Base-by-base conservation (phyloP, 2,888 invertebrate species). In the Anarsia innoxiella region DNA sequence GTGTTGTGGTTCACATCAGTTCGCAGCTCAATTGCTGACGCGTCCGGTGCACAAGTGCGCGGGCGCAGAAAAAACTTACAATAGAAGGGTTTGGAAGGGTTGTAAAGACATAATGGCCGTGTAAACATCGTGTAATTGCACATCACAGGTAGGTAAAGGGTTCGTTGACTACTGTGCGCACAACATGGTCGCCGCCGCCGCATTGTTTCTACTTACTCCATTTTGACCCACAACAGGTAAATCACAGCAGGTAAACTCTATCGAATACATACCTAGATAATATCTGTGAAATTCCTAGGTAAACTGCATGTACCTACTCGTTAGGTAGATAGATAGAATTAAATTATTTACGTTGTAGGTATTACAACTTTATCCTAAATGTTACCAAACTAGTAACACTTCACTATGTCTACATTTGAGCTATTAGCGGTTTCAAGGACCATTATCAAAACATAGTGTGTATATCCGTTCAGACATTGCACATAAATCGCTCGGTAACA, bases 71-170 rank as follows among this genome's bases (percentile, higher is more conserved):
- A 76, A 77, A 73, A 59, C 48, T 31, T 48, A 74, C 73, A 80
- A 78, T 70, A 49, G 72, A 77, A 79, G 77, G 75, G 78, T 75
- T 79, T 67, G 62, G 61, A 79, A 75, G 73, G 63, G 73, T 76
- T 76, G 65, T 66, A 66, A 66, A 67, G 54, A 62, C 63, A 73
- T 79, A 76, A 82, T 71, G 66, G 57, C 67, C 82, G 78, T 82
- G 78, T 83, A 83, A 83, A 75, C 71, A 80, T 79, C 82, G 73
- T 73, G 73, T 82, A 82, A 82, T 80, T 77, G 73, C 62, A 60
- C 59, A 57, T 58, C 60, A 63, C 76, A 78, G 72, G 75, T 77
- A 74, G 19, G n/a, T n/a, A 59, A 75, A 68, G 71, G 71, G 74
- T 67, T 70, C 56, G 8, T 19, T 19, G 3, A 19, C 3, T 19